phyloP scores from a whole-genome alignment of 2,888 invertebrate genomes.

The Phaedon cochleariae region DNA sequence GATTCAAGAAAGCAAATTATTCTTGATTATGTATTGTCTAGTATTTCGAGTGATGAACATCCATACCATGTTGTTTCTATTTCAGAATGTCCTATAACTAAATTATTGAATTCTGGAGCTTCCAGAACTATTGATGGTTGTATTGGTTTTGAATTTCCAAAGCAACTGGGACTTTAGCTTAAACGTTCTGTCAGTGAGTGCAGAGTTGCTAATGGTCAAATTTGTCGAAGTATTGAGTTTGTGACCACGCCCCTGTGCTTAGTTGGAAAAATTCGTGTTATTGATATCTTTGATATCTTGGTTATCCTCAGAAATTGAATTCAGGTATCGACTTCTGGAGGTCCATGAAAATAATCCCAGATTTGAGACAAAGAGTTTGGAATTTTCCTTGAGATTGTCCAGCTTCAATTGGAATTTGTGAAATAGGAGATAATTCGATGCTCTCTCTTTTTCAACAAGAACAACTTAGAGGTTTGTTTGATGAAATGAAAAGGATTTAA shows the following conservation, averaged over 20 bases:
- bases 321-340: not conserved
- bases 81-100: not conserved
- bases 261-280: constrained; percentile 4
- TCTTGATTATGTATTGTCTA: not conserved
- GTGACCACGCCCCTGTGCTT: constrained; percentile 5
- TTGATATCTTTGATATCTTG: constrained; percentile 3
- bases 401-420: not conserved
- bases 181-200: not conserved
- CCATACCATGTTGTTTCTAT: not conserved
- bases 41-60: not conserved
- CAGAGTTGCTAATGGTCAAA: constrained; percentile 2
- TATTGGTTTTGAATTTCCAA: not conserved
- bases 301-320: not conserved
- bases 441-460: not conserved
- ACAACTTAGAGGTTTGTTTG: not conserved
- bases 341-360: not conserved
- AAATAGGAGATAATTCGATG: not conserved
- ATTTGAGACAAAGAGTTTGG: not conserved
- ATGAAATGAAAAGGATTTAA: not conserved
- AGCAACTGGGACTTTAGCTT: not conserved
- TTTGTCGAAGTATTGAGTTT: constrained; percentile 2
- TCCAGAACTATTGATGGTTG: not conserved
- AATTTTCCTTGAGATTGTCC: not conserved
- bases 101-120: not conserved
- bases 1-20: not conserved